Evolutionary conservation across 2,113 vertebrate species (phyloP).

Genomic region (Lichenostomus cassidix): DNA sequence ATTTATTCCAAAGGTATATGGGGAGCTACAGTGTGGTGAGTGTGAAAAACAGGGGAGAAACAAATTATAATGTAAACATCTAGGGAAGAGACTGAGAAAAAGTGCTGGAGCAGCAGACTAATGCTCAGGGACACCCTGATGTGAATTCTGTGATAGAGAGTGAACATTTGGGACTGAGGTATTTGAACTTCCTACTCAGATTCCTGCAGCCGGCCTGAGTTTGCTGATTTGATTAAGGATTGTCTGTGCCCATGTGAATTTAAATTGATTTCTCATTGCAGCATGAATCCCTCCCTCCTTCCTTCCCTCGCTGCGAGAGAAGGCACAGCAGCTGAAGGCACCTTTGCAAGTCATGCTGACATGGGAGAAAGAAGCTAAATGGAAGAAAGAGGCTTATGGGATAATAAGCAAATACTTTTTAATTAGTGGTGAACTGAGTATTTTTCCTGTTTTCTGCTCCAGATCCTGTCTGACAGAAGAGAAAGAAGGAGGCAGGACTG

Average conservation of each 20-base stretch:
- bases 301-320: background rate
- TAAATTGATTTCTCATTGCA: constrained; percentile 36
- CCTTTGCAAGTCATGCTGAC: background rate
- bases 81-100: background rate
- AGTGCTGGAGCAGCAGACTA: background rate
- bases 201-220: background rate
- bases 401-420: constrained; percentile 7
- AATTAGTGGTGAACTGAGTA: background rate
- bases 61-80: background rate
- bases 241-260: constrained; percentile 15
- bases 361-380: background rate
- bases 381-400: background rate
- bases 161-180: background rate
- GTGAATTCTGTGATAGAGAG: background rate
- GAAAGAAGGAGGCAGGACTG: background rate
- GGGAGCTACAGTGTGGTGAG: background rate
- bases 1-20: background rate
- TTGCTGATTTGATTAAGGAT: constrained; percentile 10
- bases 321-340: background rate
- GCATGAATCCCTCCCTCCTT: background rate
- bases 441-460: background rate
- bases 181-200: background rate
- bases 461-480: background rate
- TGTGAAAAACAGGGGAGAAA: background rate
- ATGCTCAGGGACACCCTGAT: background rate